A percentile compares a stretch with the other conserved stretches of the same genome.
Evolutionary conservation across 2,797 vertebrate genomes (phyloP).

Genomic region (Danionella dracula): DNA sequence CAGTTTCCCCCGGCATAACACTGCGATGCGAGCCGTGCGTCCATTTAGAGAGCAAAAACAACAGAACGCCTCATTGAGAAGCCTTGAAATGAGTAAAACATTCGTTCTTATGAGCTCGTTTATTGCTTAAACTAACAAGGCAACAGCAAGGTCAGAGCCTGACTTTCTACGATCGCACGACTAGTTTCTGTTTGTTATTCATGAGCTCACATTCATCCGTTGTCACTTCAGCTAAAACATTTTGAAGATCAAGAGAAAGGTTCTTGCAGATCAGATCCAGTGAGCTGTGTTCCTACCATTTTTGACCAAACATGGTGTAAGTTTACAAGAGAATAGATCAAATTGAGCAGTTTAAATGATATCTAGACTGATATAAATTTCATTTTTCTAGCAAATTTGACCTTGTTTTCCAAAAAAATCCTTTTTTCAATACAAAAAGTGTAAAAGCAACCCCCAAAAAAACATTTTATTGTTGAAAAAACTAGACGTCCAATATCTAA

Average conservation of each 20-base stretch:
- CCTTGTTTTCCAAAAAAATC: no score
- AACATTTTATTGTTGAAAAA: no score
- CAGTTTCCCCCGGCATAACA: constrained; percentile 33
- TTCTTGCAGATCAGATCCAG: no score
- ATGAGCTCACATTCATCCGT: background rate
- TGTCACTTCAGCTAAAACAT: background rate
- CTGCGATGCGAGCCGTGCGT: constrained; percentile 29
- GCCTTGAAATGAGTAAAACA: constrained; percentile 31
- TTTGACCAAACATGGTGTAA: no score
- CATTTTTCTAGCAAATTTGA: no score
- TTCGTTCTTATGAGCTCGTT: constrained; percentile 13
- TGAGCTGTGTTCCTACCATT: no score
- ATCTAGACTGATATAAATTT: no score
- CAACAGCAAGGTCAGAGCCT: constrained; percentile 14
- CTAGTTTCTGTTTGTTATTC: constrained; percentile 1
- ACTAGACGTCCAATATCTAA: no score
- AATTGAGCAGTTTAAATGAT: no score
- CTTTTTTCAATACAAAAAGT: no score
- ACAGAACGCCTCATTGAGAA: constrained; percentile 34
- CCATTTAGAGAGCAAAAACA: constrained; percentile 41
- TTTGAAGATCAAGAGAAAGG: background rate
- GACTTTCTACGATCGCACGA: constrained; percentile 14
- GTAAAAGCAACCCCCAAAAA: no score
- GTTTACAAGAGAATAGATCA: no score
- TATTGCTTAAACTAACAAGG: constrained; percentile 23